Conservation (phyloP, 2,797 vertebrate genomes). For the Mus caroli region DNA sequence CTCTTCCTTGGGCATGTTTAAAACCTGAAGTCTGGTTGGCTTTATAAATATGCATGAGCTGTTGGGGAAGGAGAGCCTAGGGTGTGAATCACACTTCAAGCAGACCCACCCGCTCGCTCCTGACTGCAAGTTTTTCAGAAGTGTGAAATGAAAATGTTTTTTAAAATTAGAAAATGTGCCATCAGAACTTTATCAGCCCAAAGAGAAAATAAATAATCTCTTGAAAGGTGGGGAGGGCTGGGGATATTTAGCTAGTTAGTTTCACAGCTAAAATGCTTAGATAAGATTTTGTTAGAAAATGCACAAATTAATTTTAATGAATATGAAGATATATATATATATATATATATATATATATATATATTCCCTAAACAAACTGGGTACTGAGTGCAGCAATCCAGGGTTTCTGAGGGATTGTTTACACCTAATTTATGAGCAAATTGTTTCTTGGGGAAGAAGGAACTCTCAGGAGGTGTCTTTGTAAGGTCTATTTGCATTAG, state of each 20-base stretch:
- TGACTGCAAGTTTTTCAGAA: slow-evolving; percentile 89
- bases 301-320: slow-evolving; percentile 84
- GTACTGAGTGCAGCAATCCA: slow-evolving; percentile 67
- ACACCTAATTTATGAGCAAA: slow-evolving; percentile 42
- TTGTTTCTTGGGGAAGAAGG: slow-evolving; percentile 72
- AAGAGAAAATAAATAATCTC: slow-evolving; percentile 89
- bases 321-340: slow-evolving; percentile 64
- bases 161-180: slow-evolving; percentile 92
- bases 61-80: slow-evolving; percentile 87
- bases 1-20: slow-evolving; percentile 80
- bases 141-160: slow-evolving; percentile 89
- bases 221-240: slow-evolving; percentile 85
- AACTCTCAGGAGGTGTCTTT: slow-evolving; percentile 65
- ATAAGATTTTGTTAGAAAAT: slow-evolving; percentile 83
- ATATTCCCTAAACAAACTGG: slow-evolving; percentile 58
- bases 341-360: slow-evolving; percentile 24
- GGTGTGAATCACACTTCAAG: slow-evolving; percentile 91
- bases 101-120: slow-evolving; percentile 90
- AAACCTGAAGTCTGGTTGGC: slow-evolving; percentile 85
- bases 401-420: slow-evolving; percentile 79
- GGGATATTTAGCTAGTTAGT: slow-evolving; percentile 86
- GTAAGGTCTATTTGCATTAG: slow-evolving; percentile 77
- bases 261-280: slow-evolving; percentile 84
- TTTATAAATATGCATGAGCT: slow-evolving; percentile 88
- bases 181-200: slow-evolving; percentile 89